phyloP scores from a whole-genome alignment of 2,888 invertebrate genomes.

The Temnothorax ravouxi region DNA sequence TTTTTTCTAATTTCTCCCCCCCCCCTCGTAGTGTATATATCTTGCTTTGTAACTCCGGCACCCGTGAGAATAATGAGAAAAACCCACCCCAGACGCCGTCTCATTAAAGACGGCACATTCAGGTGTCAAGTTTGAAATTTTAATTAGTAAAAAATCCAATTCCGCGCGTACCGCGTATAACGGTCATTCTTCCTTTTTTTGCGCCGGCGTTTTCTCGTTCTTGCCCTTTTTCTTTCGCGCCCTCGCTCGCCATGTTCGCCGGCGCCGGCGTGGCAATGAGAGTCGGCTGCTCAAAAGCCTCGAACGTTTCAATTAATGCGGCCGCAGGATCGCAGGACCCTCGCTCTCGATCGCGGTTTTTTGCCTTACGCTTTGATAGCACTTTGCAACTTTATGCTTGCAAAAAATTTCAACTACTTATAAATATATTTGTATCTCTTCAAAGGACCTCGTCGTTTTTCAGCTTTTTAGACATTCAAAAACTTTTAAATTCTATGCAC shows the following conservation, averaged over 20 bases:
- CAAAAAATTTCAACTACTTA: constrained; percentile 11
- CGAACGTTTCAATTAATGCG: constrained; percentile 71
- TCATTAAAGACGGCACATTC: constrained; percentile 79
- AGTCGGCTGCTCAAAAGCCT: constrained; percentile 59
- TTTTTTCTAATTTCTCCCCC: neutral
- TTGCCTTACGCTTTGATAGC: neutral
- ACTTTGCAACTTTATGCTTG: constrained; percentile 21
- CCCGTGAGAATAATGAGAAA: constrained; percentile 75
- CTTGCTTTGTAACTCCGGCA: constrained; percentile 51
- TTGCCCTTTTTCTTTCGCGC: constrained; percentile 38
- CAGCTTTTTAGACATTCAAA: neutral
- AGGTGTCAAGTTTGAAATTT: constrained; percentile 80
- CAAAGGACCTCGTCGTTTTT: constrained; percentile 36
- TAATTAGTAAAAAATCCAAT: constrained; percentile 80
- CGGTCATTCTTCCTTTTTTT: constrained; percentile 22
- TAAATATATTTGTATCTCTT: constrained; percentile 33
- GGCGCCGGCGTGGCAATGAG: constrained; percentile 53
- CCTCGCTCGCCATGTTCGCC: constrained; percentile 37
- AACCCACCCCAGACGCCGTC: constrained; percentile 74
- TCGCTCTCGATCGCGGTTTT: constrained; percentile 62
- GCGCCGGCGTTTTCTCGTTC: constrained; percentile 26
- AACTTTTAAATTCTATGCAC: neutral
- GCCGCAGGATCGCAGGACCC: constrained; percentile 40
- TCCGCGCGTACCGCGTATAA: constrained; percentile 59
- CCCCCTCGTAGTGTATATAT: neutral